phyloP scores from a whole-genome alignment of 1,140 invertebrate species.

The Pinna nobilis region DNA sequence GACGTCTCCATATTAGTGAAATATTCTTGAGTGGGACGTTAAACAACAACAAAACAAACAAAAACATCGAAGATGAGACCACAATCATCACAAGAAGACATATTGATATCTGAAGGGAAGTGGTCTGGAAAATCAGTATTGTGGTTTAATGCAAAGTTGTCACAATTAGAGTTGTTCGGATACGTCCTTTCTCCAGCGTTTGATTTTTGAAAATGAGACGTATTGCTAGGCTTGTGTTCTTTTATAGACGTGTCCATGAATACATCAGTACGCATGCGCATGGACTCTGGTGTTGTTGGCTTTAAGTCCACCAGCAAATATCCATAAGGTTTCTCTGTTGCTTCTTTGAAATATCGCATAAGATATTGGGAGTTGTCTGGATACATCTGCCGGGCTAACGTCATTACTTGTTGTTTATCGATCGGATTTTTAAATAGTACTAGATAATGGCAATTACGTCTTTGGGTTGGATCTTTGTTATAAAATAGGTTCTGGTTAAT shows the following conservation, averaged over 20 bases:
- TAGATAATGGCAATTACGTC: conserved; percentile 38
- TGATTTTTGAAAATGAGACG: not conserved
- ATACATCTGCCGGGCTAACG: conserved; percentile 28
- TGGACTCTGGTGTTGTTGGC: not conserved
- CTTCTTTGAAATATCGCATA: conserved; percentile 2
- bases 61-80: conserved; percentile 7
- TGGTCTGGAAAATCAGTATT: not conserved
- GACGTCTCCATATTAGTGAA: too few relatives aligned
- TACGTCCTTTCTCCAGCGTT: not conserved
- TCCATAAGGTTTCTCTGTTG: conserved; percentile 3
- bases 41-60: too few relatives aligned
- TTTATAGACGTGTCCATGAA: not conserved
- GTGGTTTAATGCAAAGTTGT: not conserved
- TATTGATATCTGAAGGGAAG: not conserved
- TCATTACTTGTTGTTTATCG: conserved; percentile 21
- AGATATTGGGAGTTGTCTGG: conserved; percentile 6
- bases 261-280: conserved; percentile 1
- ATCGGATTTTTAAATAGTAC: conserved; percentile 38
- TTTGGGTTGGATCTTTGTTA: conserved; percentile 30
- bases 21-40: too few relatives aligned
- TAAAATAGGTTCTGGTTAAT: conserved; percentile 21
- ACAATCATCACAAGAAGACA: conserved; percentile 6
- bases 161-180: not conserved
- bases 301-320: too few relatives aligned
- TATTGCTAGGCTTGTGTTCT: not conserved